These are phyloP conservation scores for Chrysaora quinquecirrha DNA, from an alignment of 30 jellyfish, hydroid and myxozoan genomes.

Conservation along the genomic window DNA sequence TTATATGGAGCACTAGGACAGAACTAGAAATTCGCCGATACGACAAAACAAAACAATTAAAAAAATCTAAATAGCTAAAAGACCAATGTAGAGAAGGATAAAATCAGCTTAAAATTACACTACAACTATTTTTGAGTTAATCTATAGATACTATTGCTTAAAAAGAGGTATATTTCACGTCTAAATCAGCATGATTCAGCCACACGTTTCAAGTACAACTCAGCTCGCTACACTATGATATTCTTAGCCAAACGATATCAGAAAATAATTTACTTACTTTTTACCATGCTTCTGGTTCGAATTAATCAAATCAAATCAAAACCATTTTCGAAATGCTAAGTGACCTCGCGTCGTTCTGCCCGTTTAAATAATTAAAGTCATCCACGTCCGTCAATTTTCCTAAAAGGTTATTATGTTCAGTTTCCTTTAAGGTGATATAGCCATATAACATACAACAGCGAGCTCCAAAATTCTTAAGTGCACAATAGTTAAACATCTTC, in stretches of 20 bases:
- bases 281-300: no score
- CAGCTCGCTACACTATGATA: no score
- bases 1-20: no score
- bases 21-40: background rate
- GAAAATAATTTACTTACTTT: no score
- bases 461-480: background rate
- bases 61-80: no score
- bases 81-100: background rate
- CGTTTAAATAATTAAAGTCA: background rate
- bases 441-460: background rate
- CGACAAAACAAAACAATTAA: background rate
- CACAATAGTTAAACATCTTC: constrained; percentile 28
- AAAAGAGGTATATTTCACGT: no score
- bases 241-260: no score
- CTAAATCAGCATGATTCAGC: no score
- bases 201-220: no score
- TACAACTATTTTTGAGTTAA: background rate
- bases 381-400: background rate
- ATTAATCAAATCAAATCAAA: background rate
- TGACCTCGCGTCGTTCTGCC: constrained; percentile 4
- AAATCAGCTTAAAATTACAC: background rate
- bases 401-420: background rate
- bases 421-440: background rate
- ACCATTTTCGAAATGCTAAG: background rate
- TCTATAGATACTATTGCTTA: no score